Evolutionary conservation across 2,113 vertebrate species (phyloP).

Genomic region (Pristiophorus japonicus): DNA sequence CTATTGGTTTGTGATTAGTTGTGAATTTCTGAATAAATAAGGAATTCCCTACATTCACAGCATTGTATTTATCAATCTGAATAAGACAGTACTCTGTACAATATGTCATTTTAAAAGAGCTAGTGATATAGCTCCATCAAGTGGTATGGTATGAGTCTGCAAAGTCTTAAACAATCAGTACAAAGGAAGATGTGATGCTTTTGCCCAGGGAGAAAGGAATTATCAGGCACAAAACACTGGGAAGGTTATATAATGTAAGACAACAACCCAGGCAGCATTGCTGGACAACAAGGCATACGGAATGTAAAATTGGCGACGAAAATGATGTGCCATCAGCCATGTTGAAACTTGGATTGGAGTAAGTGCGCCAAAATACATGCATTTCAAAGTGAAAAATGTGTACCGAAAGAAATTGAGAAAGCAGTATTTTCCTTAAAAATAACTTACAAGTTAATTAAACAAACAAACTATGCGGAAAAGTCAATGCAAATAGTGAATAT

Average conservation of each 20-base stretch:
- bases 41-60: background rate
- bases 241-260: background rate
- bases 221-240: background rate
- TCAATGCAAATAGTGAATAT: background rate
- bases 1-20: background rate
- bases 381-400: background rate
- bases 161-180: background rate
- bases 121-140: background rate
- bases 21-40: background rate
- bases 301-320: background rate
- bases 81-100: background rate
- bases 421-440: background rate
- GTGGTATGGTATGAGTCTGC: background rate
- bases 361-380: background rate
- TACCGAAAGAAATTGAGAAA: background rate
- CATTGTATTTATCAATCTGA: background rate
- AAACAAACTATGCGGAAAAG: background rate
- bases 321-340: background rate
- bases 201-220: background rate
- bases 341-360: background rate
- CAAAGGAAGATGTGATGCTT: background rate
- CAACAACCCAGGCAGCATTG: background rate
- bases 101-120: background rate
- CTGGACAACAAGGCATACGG: background rate
- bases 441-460: background rate